A percentile compares a stretch with the other conserved stretches of the same genome.
Conservation (phyloP, 2,888 invertebrate genomes). For the Acrocyrtus sp. region DNA sequence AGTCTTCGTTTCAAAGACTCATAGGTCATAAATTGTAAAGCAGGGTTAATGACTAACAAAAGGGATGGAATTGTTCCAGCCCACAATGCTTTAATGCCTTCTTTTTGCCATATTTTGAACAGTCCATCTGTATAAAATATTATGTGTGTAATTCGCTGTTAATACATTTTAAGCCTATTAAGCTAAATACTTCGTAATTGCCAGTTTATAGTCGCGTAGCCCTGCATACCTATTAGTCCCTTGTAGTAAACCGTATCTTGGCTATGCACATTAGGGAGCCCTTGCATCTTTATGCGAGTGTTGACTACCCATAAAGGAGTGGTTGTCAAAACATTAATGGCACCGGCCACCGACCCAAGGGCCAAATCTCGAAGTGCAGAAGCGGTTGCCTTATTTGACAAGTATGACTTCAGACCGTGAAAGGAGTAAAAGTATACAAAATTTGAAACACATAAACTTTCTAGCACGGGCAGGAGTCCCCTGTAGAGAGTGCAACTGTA, state of each 20-base stretch:
- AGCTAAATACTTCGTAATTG: too few relatives aligned
- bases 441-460: conserved; percentile 87
- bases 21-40: conserved; percentile 92
- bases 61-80: conserved; percentile 68
- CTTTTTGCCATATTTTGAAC: conserved; percentile 75
- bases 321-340: conserved; percentile 75
- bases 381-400: conserved; percentile 43
- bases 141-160: too few relatives aligned
- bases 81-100: conserved; percentile 83
- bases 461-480: conserved; percentile 84
- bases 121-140: conserved; percentile 75
- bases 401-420: conserved; percentile 77
- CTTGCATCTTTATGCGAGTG: conserved; percentile 85
- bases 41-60: conserved; percentile 80
- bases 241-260: conserved; percentile 60
- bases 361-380: conserved; percentile 79
- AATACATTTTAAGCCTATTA: too few relatives aligned
- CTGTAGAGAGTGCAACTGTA: conserved; percentile 76
- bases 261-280: conserved; percentile 65
- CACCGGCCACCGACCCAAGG: conserved; percentile 82
- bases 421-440: conserved; percentile 96
- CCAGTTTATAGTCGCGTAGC: too few relatives aligned
- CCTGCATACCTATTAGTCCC: conserved; percentile 65
- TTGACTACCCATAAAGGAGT: conserved; percentile 88
- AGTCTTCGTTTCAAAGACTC: conserved; percentile 83